Conservation (phyloP, 2,797 vertebrate species). For the Okamejei kenojei region DNA sequence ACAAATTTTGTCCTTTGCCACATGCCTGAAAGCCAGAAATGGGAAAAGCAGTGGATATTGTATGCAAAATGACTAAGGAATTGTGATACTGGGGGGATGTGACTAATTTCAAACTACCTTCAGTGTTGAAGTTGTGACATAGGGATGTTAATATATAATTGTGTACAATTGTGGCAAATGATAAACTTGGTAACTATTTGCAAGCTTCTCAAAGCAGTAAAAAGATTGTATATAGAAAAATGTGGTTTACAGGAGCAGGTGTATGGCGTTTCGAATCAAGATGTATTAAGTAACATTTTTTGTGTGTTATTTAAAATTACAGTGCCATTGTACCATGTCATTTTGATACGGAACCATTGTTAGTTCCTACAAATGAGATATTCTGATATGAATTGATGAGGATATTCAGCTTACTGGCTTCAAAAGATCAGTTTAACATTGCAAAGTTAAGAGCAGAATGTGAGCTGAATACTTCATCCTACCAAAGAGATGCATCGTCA, state of each 20-base stretch:
- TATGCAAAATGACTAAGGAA: background rate
- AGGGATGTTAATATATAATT: background rate
- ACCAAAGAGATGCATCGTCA: too few relatives aligned
- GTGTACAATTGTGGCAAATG: background rate
- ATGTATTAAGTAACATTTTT: too few relatives aligned
- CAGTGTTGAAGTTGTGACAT: background rate
- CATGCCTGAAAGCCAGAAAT: background rate
- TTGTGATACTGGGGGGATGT: background rate
- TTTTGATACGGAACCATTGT: too few relatives aligned
- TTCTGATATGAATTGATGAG: too few relatives aligned
- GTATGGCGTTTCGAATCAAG: too few relatives aligned
- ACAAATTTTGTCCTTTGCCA: background rate
- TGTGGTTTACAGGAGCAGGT: background rate
- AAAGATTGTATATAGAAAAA: background rate
- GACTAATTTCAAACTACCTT: background rate
- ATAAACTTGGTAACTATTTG: background rate
- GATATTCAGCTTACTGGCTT: too few relatives aligned
- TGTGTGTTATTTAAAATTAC: too few relatives aligned
- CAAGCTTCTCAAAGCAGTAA: background rate
- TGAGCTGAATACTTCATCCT: too few relatives aligned
- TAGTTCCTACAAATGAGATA: too few relatives aligned
- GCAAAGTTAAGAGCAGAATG: too few relatives aligned
- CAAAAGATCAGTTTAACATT: too few relatives aligned
- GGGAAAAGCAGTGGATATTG: background rate
- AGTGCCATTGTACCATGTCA: too few relatives aligned